Evolutionary conservation across 2,797 vertebrate genomes (phyloP), one percentile per base, ranked within the genome.

Genomic region (Chaetodon trifasciatus): DNA sequence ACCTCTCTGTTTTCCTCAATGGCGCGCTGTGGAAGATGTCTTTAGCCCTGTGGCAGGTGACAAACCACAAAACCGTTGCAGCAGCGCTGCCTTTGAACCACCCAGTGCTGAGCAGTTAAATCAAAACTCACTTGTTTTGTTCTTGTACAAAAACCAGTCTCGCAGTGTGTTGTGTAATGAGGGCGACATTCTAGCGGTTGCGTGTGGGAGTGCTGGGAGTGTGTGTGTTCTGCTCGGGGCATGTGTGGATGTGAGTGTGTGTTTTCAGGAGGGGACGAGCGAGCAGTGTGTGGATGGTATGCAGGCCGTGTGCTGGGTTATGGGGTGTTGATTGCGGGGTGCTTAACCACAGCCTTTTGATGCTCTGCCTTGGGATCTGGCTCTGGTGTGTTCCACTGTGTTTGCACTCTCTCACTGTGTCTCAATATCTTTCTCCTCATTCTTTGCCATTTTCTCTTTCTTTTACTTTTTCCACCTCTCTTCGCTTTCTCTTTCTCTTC

Each of bases 311-410:
- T 62, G 85, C 88, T 82, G 84, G 56, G 84, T 95, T 94, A 94
- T 91, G 86, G 93, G 93, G 93, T 95, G 94, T 95, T 95, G 94
- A 95, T 95, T 95, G 91, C 86, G 81, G 91, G 91, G 80, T 92
- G 89, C 83, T 86, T 83, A 74, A 89, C 85, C 83, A 19, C 86
- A 42, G 83, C 57, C 86, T 81, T 94, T 94, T 95, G 88, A 94
- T 94, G 89, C 90, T 78, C 74, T 78, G 75, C 87, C 70, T 84
- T 53, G 21, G 86, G 87, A 87, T 83, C 89, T 84, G 86, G 76
- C 79, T 82, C 81, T 75, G 74, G 23, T 79, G 78, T 82, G 79
- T 82, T 88, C 78, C 77, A 71, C 80, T 75, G 73, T 89, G 84
- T 91, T 87, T 84, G 71, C 75, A 53, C 85, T 81, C 83, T 88